A percentile compares a stretch with the other conserved stretches of the same genome.
Conservation (phyloP, 23 tunicate species). For the Halocynthia aurantium region DNA sequence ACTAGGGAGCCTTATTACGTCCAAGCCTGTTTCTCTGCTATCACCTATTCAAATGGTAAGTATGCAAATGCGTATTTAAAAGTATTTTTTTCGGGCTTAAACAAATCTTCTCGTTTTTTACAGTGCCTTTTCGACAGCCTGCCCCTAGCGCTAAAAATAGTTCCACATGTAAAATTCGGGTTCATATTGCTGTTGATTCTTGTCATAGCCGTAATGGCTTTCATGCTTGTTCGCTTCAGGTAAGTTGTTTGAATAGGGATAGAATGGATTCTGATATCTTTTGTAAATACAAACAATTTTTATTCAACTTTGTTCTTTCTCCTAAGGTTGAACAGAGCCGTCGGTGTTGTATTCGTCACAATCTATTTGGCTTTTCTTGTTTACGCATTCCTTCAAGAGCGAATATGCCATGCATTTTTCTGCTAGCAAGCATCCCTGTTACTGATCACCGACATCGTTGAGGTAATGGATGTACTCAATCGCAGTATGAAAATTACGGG, state of each 20-base stretch:
- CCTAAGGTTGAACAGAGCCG: constrained; percentile 54
- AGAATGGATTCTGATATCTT: not conserved
- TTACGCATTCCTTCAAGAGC: constrained; percentile 92
- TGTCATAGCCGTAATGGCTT: constrained; percentile 41
- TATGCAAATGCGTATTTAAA: not conserved
- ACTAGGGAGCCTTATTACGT: constrained; percentile 32
- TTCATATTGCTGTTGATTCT: constrained; percentile 54
- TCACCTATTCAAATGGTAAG: constrained; percentile 60
- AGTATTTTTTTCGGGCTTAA: not conserved
- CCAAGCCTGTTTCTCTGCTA: constrained; percentile 48
- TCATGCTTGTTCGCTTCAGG: constrained; percentile 64
- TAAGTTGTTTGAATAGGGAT: constrained; percentile 5
- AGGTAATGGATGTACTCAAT: no score
- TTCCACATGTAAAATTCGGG: constrained; percentile 91
- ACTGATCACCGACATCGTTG: no score
- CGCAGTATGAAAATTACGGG: no score
- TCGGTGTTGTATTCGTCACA: constrained; percentile 41
- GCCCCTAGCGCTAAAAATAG: constrained; percentile 40
- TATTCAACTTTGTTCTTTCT: not conserved
- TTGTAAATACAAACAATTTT: not conserved
- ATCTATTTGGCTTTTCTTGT: constrained; percentile 72
- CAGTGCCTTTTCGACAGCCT: constrained; percentile 58
- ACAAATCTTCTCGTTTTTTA: constrained; percentile 6
- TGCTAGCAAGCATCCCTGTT: constrained; percentile 14
- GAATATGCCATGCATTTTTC: constrained; percentile 49